Evolutionary conservation across 2,888 invertebrate species (phyloP), one percentile per base, ranked within the genome.

Genomic region (Athalia cordata): DNA sequence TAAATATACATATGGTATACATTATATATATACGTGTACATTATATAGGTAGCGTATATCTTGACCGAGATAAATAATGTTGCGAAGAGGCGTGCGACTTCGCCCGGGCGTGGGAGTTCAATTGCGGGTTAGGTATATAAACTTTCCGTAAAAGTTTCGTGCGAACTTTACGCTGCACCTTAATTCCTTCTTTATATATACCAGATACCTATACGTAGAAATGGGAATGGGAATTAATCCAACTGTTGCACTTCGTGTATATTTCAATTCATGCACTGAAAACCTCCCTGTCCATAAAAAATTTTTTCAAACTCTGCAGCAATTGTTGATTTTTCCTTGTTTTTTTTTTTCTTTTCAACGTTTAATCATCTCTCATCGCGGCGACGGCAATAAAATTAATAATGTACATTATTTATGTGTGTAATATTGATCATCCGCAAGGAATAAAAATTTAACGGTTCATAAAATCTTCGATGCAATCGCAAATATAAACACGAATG

Each of bases 61-160:
- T 43, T 72, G 72, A 72, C 72, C 72, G 47, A 59, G 61, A 72
- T 72, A 72, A 72, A 59, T 59, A 13, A 59, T 2, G 29, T 2
- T 29, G 29, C 29, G 2, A 29, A 45, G 72, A 68, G 68, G 52
- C 68, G 57, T 72, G 59, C 29, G 72, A 72, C 72, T 59, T 61
- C 59, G 59, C 72, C 61, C 47, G 59, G 59, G 72, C 72, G 72
- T 72, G 59, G 72, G 72, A 72, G 72, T 72, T 55, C n/a, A 7
- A 29, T 15, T 43, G 3, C 6, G 11, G 9, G 43, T 7, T 62
- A n/a, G n/a, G n/a, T n/a, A n/a, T n/a, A n/a, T n/a, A 62, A 9
- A 62, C 64, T 11, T 3, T 6, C 13, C 49, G 66, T 49, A 66
- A 29, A 3, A 49, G 13, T 49, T 66, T 66, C 66, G 49, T 66